Percentiles rank a stretch among this genome's conserved stretches.
phyloP scores from a whole-genome alignment of 2,113 vertebrate species.

The Odocoileus virginianus region DNA sequence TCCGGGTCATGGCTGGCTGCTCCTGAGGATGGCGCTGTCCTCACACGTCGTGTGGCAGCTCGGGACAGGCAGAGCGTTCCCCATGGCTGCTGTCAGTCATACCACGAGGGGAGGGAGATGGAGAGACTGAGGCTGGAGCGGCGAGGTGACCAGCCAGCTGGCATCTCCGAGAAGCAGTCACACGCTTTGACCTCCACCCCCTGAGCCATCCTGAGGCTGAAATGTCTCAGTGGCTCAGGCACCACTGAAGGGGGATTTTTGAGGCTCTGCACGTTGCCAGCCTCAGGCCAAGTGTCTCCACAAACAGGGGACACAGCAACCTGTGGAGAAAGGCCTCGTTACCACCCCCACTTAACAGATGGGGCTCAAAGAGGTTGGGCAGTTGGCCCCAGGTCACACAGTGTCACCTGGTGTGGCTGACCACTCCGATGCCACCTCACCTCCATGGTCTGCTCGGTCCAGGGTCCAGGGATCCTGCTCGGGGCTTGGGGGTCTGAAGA shows the following conservation, averaged over 20 bases:
- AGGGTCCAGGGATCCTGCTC: neutral
- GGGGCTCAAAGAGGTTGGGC: neutral
- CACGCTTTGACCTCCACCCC: neutral
- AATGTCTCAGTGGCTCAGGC: neutral
- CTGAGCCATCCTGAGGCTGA: neutral
- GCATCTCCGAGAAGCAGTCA: neutral
- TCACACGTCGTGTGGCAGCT: accelerated
- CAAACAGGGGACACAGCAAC: neutral
- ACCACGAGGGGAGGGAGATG: no score
- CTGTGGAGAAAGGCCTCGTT: neutral
- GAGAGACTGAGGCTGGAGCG: neutral
- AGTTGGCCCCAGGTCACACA: neutral
- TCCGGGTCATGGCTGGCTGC: neutral
- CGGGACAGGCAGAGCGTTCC: neutral
- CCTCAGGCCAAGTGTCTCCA: neutral
- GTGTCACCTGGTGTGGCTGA: neutral
- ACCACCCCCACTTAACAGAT: neutral
- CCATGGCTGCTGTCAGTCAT: neutral
- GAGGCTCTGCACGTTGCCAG: neutral
- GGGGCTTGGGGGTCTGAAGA: neutral
- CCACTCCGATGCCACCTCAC: neutral
- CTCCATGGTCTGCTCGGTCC: neutral
- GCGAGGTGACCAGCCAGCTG: neutral
- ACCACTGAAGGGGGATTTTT: neutral
- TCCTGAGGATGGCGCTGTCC: neutral